A percentile compares a stretch with the other conserved stretches of the same genome.
phyloP scores from a whole-genome alignment of 1,140 invertebrate species.

The Temnothorax curvispinosus region DNA sequence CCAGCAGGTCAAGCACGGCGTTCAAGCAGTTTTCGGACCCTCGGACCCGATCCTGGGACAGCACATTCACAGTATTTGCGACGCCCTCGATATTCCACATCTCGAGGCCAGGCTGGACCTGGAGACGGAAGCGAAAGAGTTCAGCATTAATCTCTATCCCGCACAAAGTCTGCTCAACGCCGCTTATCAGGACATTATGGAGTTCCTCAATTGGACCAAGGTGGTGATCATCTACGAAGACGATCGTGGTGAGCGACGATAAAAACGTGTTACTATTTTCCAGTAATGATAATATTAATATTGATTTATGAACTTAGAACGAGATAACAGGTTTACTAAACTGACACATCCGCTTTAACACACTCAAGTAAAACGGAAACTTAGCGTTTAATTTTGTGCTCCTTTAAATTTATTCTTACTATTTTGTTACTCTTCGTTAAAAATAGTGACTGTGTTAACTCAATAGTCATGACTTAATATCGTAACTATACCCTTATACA shows the following conservation, averaged over 20 bases:
- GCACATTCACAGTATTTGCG: conserved; percentile 90
- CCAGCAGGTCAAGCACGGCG: conserved; percentile 88
- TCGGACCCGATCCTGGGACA: conserved; percentile 87
- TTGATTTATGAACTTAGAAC: background rate
- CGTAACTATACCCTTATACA: background rate
- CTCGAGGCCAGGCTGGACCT: conserved; percentile 88
- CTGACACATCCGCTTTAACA: background rate
- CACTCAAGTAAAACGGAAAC: background rate
- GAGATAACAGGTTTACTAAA: background rate
- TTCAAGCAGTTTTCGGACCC: conserved; percentile 89
- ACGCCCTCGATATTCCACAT: conserved; percentile 90
- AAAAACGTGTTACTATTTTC: background rate
- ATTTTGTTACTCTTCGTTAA: background rate
- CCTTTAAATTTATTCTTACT: background rate
- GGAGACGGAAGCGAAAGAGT: conserved; percentile 86
- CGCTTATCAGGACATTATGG: conserved; percentile 89
- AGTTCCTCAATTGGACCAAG: conserved; percentile 90
- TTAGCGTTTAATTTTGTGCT: background rate
- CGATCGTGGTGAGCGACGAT: conserved; percentile 87
- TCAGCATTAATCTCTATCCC: conserved; percentile 91
- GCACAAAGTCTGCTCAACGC: conserved; percentile 88
- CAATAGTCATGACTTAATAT: background rate
- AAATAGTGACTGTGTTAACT: background rate
- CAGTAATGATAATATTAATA: background rate
- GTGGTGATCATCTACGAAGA: conserved; percentile 91